A percentile compares a stretch with the other conserved stretches of the same genome.
Conservation (phyloP, 2,888 invertebrate species). For the Escarpia spicata region DNA sequence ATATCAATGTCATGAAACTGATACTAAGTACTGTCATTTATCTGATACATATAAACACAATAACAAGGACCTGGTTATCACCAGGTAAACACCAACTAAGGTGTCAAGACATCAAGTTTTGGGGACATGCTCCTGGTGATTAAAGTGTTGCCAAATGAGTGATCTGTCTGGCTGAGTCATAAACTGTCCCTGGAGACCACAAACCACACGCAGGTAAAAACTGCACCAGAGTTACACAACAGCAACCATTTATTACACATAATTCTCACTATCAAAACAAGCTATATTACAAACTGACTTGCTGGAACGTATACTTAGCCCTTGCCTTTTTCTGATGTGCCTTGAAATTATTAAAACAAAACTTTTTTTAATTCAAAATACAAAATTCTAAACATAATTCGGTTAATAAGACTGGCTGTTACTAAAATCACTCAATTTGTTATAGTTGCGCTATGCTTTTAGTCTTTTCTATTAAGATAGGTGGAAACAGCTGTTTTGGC, state of each 20-base stretch:
- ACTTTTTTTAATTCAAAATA: neutral
- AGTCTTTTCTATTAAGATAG: neutral
- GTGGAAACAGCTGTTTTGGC: neutral
- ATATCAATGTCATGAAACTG: neutral
- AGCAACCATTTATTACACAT: neutral
- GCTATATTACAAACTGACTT: neutral
- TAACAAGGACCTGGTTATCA: neutral
- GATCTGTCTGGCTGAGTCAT: neutral
- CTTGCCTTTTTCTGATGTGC: neutral
- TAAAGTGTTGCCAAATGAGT: neutral
- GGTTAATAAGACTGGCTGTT: neutral
- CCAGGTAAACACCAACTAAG: neutral
- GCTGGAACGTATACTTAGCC: neutral
- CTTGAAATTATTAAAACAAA: neutral
- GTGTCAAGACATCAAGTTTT: neutral
- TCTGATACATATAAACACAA: slow-evolving; percentile 1
- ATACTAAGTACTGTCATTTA: neutral
- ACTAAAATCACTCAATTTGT: neutral
- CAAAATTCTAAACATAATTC: neutral
- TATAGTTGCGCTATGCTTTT: neutral
- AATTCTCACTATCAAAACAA: neutral
- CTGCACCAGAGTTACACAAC: neutral
- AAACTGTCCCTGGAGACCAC: neutral
- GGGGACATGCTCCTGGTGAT: neutral
- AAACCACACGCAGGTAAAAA: neutral